Base-by-base conservation (phyloP, 2,113 vertebrate species). In the Eudyptes chrysolophus region DNA sequence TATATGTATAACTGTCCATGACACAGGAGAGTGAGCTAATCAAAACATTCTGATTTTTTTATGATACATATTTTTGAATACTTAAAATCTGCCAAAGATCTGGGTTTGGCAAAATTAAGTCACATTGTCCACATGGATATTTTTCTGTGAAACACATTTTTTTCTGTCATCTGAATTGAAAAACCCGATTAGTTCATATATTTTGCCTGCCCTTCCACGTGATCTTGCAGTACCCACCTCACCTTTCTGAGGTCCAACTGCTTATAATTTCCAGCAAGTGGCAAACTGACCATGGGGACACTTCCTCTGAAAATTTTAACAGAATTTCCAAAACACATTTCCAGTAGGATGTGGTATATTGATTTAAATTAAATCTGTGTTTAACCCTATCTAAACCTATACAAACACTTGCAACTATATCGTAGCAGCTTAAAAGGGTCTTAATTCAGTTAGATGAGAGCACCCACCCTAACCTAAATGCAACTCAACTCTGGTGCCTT, bases 151-250 rank as follows among this genome's bases (percentile, higher is more conserved):
- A 89, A 78, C 4, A n/a, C 8, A 30, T 81, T 87, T 68, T 68
- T 68, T 77, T 80, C 32, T 1, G 2, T 70, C 6, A n/a, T 15
- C n/a, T 49, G 11, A 84, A 51, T 4, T 42, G 12, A 58, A 54
- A 88, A 70, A 38, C 3, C 2, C 10, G 3, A 10, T 25, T 52
- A 16, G 11, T 52, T 92, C 34, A 13, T 22, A 1, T 52, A 65
- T 55, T 78, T 65, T 1, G 0, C 6, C 11, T 38, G 18, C 29
- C 24, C 32, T 93, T 51, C 48, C 26, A 22, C 1, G 0, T 24
- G 22, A 32, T 19, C 15, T 29, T 80, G 27, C 32, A 62, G 19
- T n/a, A 64, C 4, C 3, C 17, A 60, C n/a, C 32, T 69, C 76
- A 57, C 5, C 10, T 40, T 70, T 49, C 61, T 40, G 34, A 77